phyloP scores from a whole-genome alignment of 2,113 vertebrate genomes.

The Onychostoma macrolepis region DNA sequence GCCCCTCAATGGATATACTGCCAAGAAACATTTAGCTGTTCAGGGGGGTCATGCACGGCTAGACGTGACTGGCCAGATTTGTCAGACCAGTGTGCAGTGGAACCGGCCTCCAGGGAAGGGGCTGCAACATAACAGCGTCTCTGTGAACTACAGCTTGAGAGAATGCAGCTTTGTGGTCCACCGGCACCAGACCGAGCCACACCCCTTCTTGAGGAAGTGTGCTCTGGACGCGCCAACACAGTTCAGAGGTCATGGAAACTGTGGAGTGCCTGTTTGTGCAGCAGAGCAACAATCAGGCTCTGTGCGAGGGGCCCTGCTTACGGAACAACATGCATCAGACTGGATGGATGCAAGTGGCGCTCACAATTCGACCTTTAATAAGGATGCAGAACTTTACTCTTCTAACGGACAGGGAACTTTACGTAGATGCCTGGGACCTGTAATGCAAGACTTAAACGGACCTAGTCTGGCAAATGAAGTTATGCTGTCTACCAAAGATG shows the following conservation, averaged over 20 bases:
- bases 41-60: slow-evolving; percentile 65
- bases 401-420: slow-evolving; percentile 52
- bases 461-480: slow-evolving; percentile 59
- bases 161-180: slow-evolving; percentile 59
- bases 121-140: slow-evolving; percentile 52
- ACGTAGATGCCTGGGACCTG: slow-evolving; percentile 55
- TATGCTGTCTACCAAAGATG: slow-evolving; percentile 69
- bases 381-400: slow-evolving; percentile 31
- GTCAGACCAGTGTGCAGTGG: slow-evolving; percentile 61
- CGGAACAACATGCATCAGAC: slow-evolving; percentile 63
- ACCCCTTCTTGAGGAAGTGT: slow-evolving; percentile 66
- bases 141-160: slow-evolving; percentile 63
- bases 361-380: slow-evolving; percentile 54
- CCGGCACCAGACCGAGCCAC: slow-evolving; percentile 53
- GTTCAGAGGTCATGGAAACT: slow-evolving; percentile 65
- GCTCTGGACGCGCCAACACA: slow-evolving; percentile 50
- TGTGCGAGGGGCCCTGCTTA: slow-evolving; percentile 58
- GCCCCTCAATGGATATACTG: slow-evolving; percentile 66
- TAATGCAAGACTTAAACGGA: slow-evolving; percentile 54
- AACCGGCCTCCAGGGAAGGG: slow-evolving; percentile 61
- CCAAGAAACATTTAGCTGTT: slow-evolving; percentile 63
- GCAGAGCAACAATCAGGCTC: slow-evolving; percentile 65
- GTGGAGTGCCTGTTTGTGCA: slow-evolving; percentile 63
- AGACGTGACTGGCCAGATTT: slow-evolving; percentile 56
- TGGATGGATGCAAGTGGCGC: slow-evolving; percentile 44